Evolutionary conservation across 2,888 invertebrate genomes (phyloP).

Genomic region (Zygothrica quintamaculata): DNA sequence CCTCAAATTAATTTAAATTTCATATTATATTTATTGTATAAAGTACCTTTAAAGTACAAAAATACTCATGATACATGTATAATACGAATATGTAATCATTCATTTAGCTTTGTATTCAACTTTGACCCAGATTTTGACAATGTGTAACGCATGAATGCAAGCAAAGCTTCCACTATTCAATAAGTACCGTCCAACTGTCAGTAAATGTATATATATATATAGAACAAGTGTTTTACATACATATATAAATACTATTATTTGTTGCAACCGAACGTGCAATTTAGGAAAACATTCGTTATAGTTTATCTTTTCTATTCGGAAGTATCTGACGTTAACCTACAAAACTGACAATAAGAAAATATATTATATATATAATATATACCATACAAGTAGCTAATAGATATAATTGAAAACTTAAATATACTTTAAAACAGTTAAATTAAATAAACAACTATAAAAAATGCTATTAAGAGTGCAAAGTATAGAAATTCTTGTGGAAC

Average conservation of each 20-base stretch:
- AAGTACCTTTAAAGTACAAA: no score
- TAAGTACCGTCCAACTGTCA: conserved; percentile 18
- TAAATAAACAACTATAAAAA: no score
- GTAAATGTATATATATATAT: neutral
- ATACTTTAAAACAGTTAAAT: no score
- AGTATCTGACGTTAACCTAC: conserved; percentile 19
- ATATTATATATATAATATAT: neutral
- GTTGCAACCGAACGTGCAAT: conserved; percentile 44
- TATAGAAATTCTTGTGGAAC: no score
- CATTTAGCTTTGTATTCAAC: conserved; percentile 35
- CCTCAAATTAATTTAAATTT: no score
- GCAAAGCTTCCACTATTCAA: conserved; percentile 13
- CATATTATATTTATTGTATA: no score
- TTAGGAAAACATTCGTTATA: conserved; percentile 24
- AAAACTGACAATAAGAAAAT: conserved; percentile 6
- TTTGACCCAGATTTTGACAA: conserved; percentile 44
- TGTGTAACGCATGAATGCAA: conserved; percentile 43
- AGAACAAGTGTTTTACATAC: neutral
- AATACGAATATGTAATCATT: neutral
- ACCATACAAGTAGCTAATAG: no score
- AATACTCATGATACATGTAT: neutral
- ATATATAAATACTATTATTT: conserved; percentile 12
- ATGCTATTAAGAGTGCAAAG: no score
- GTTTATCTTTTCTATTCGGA: conserved; percentile 39
- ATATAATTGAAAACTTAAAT: no score